Evolutionary conservation across 1,140 invertebrate species (phyloP).

Genomic region (Laupala kohalensis): DNA sequence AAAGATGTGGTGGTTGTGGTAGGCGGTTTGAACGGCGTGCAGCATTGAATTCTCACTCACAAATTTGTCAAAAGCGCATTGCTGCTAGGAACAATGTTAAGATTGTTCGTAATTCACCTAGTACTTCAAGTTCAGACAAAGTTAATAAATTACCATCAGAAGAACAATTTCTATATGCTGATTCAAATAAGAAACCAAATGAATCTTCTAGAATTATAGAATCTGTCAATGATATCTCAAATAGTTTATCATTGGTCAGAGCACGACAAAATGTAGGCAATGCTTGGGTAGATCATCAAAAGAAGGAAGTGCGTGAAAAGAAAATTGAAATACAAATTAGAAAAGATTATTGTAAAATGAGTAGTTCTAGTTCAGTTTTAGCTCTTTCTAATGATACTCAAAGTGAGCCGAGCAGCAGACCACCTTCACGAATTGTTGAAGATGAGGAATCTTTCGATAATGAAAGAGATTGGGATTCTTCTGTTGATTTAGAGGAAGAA

Average conservation of each 20-base stretch:
- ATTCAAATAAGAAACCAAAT: not conserved
- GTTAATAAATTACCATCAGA: not conserved
- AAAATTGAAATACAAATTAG: slow-evolving; percentile 11
- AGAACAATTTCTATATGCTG: not conserved
- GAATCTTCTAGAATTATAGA: not conserved
- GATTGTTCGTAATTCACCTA: not conserved
- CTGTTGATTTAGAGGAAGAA: not conserved
- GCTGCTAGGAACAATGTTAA: slow-evolving; percentile 2
- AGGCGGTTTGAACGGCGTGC: slow-evolving; percentile 50
- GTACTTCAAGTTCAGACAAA: not conserved
- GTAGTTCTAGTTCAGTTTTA: not conserved
- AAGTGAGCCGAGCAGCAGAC: not conserved
- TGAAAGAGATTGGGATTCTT: not conserved
- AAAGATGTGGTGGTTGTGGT: slow-evolving; percentile 50
- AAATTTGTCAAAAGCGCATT: slow-evolving; percentile 28
- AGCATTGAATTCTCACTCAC: slow-evolving; percentile 46
- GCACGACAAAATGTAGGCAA: not conserved
- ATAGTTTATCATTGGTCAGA: not conserved
- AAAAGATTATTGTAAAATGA: slow-evolving; percentile 7
- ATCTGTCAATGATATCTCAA: not conserved
- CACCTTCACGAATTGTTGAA: not conserved
- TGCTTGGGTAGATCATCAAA: not conserved
- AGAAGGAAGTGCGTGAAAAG: slow-evolving; percentile 8
- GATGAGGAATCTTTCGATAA: not conserved
- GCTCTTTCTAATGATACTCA: not conserved